Percentiles rank a stretch among this genome's conserved stretches.
Evolutionary conservation across 2,888 invertebrate species (phyloP).

Genomic region (Leptogaster cylindrica): DNA sequence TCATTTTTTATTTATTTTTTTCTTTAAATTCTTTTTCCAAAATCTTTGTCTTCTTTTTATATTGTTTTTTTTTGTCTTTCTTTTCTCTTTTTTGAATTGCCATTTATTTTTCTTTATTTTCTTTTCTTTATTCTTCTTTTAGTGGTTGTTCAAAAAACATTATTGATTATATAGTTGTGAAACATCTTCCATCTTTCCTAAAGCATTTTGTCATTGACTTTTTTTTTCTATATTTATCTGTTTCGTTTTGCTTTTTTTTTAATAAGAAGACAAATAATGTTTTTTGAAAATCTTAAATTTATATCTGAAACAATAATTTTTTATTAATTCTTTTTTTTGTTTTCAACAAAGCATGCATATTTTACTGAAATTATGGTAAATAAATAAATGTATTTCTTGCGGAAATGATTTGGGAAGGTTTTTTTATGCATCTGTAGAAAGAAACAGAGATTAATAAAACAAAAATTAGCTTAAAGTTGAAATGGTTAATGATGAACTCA

Average conservation of each 20-base stretch:
- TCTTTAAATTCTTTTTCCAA: constrained; percentile 35
- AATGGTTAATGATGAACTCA: no score
- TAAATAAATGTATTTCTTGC: no score
- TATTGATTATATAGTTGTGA: constrained; percentile 56
- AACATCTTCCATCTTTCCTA: constrained; percentile 51
- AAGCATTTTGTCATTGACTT: constrained; percentile 50
- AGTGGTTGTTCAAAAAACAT: constrained; percentile 60
- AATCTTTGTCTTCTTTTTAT: constrained; percentile 37
- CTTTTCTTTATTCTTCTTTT: constrained; percentile 16
- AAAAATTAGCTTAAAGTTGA: no score
- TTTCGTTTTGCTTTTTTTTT: constrained; percentile 53
- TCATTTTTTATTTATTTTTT: constrained; percentile 33
- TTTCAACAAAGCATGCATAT: constrained; percentile 18
- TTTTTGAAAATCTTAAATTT: constrained; percentile 60
- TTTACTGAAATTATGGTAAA: not conserved
- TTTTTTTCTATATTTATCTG: constrained; percentile 51
- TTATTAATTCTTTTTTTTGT: constrained; percentile 31
- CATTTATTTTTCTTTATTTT: constrained; percentile 32
- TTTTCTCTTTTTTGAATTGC: constrained; percentile 8
- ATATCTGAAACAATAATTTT: constrained; percentile 61
- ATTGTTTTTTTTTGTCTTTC: constrained; percentile 24
- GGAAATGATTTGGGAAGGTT: no score
- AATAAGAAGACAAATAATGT: constrained; percentile 61
- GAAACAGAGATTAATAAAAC: no score
- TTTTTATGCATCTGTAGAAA: no score